phyloP scores from a whole-genome alignment of 2,888 invertebrate species.

The Eueremaeus valkanovi region DNA sequence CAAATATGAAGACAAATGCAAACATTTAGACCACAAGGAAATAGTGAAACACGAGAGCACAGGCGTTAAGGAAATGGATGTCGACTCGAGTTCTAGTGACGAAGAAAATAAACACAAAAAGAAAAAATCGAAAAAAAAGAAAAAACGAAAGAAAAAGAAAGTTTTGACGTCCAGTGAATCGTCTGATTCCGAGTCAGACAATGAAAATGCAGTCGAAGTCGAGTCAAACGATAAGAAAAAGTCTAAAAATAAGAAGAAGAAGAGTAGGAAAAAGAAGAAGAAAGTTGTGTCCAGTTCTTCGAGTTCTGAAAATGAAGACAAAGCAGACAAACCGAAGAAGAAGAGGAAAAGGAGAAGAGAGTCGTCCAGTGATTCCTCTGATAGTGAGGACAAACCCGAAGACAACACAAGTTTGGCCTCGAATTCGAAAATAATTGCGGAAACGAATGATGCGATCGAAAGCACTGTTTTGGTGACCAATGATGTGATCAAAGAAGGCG shows the following conservation, averaged over 20 bases:
- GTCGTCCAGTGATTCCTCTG: background rate
- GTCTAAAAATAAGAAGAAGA: constrained; percentile 4
- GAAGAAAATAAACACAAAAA: background rate
- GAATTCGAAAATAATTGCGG: background rate
- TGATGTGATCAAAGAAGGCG: background rate
- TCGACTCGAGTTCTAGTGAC: background rate
- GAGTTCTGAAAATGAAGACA: constrained; percentile 9
- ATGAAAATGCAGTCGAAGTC: background rate
- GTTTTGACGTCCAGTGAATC: background rate
- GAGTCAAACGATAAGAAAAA: background rate
- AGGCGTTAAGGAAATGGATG: background rate
- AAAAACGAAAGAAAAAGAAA: background rate
- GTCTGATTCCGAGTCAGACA: background rate
- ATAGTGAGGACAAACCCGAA: background rate
- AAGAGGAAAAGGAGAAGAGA: background rate
- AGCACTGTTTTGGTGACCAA: background rate
- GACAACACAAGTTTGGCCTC: background rate
- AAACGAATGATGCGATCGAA: background rate
- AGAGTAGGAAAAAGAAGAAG: background rate
- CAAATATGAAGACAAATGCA: background rate
- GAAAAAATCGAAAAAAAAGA: constrained; percentile 1
- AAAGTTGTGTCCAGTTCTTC: background rate
- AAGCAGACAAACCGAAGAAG: background rate
- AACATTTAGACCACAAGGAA: background rate
- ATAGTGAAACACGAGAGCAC: background rate